Evolutionary conservation across 2,797 vertebrate genomes (phyloP), one percentile per base, ranked within the genome.

Genomic region (Tragelaphus oryx): DNA sequence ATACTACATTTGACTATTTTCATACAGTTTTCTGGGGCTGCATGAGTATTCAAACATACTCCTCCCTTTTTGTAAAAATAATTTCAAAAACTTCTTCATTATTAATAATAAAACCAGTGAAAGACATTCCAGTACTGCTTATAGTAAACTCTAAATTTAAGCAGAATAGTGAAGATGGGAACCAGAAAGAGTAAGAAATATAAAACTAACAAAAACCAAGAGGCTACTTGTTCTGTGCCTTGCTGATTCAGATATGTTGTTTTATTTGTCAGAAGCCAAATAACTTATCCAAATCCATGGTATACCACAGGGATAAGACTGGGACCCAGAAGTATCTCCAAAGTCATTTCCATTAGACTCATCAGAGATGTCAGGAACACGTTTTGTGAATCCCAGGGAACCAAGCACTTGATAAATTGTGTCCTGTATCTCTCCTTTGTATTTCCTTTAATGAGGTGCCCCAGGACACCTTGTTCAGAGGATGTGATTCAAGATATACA

Each of bases 61-160:
- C n/a, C 13, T 54, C 9, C 16, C 16, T 33, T 79, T 79, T 26
- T 71, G 18, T 13, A 41, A 13, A 52, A 79, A 30, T 71, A 37
- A 20, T 44, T 97, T 93, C 22, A 87, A 88, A 90, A 33, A 87
- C 50, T 93, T 96, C 37, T 78, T 55, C 79, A 37, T 96, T 92
- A 71, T 71, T 24, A 71, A 41, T 26, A 91, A 92, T 30, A 74
- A 87, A 4, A 81, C 85, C 22, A 18, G 6, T 24, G n/a, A 88
- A 13, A 93, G 76, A 62, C 76, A 9, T 3, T 5, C 12, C 30
- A 90, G n/a, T 48, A 62, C 37, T 71, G 71, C 5, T 74, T 50
- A 62, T 9, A 82, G 13, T 90, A 91, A 71, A 91, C 2, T 57
- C n/a, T 68, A 10, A 60, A 83, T 90, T 87, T 37, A 57, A 68